Evolutionary conservation across 2,113 vertebrate genomes (phyloP).

Genomic region (Dascyllus trimaculatus): DNA sequence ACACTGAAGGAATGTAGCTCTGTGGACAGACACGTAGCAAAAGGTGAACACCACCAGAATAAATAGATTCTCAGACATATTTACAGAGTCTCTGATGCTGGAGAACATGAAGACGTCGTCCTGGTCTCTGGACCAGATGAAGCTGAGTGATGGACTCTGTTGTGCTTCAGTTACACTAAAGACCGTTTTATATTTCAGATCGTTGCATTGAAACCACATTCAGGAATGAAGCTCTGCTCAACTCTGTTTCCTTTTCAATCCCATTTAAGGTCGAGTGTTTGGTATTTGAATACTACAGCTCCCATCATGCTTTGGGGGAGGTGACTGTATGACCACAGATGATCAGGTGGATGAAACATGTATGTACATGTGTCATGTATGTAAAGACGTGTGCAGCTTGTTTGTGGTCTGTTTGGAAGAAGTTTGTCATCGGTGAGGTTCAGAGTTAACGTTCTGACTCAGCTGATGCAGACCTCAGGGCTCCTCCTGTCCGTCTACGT

Average conservation of each 20-base stretch:
- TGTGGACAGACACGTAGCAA: conserved; percentile 20
- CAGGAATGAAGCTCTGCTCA: no score
- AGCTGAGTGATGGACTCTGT: neutral
- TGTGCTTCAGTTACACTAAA: neutral
- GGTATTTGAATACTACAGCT: neutral
- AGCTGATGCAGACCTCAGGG: no score
- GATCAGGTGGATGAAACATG: neutral
- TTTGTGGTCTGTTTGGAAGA: neutral
- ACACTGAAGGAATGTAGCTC: conserved; percentile 12
- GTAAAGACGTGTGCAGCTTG: no score
- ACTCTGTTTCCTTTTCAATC: no score
- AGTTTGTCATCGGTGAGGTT: no score
- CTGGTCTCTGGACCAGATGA: neutral
- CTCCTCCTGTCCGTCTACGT: no score
- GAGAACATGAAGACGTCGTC: no score
- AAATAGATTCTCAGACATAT: conserved; percentile 23
- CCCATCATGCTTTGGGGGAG: conserved; percentile 5
- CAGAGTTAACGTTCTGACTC: no score
- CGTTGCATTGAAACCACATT: neutral
- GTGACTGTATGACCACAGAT: neutral
- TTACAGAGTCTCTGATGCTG: neutral
- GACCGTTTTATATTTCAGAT: neutral
- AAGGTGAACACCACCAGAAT: conserved; percentile 10
- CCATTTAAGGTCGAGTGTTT: neutral
- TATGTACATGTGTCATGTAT: neutral